Evolutionary conservation across 2,888 invertebrate species (phyloP), one percentile per base, ranked within the genome.

Genomic region (Malthinus seriepunctatus): DNA sequence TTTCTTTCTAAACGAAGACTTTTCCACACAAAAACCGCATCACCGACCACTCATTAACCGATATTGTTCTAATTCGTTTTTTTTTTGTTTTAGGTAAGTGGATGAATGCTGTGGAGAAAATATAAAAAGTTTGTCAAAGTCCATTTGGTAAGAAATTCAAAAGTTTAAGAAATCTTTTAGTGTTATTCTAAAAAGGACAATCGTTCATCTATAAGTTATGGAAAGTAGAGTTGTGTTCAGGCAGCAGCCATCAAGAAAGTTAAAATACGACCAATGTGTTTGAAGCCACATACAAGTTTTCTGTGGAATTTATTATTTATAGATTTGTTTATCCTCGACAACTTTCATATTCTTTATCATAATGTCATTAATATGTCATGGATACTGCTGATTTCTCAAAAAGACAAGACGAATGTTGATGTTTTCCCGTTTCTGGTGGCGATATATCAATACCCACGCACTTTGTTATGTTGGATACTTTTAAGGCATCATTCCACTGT

Each of bases 261-360:
- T 71, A 70, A 71, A 76, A 75, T 76, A 72, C 67, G 70, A 73
- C 73, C 73, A 56, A 59, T 62, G 59, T 55, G 58, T 58, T 73
- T 70, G 71, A 66, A 71, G 69, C 70, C 70, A 71, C 71, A 73
- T 68, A 64, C 55, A 61, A 63, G 63, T 69, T 71, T 42, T 69
- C 67, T 66, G 68, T 67, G 71, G 71, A 73, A 71, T 71, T 73
- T 73, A 73, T 73, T 74, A 76, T 75, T 76, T 75, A 75, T 76
- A 74, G 73, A 77, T 77, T 76, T 76, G 76, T 76, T 76, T 76
- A 76, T 76, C 71, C 69, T 67, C 69, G 71, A 69, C 73, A 74
- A 76, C 75, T 74, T 76, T 76, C 76, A 73, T 76, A 77, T 76
- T 76, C 75, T 74, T 75, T 76, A 75, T 74, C 76, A 72, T 69